Conservation (phyloP, 1,140 invertebrate species). For the Mamestra configurata region DNA sequence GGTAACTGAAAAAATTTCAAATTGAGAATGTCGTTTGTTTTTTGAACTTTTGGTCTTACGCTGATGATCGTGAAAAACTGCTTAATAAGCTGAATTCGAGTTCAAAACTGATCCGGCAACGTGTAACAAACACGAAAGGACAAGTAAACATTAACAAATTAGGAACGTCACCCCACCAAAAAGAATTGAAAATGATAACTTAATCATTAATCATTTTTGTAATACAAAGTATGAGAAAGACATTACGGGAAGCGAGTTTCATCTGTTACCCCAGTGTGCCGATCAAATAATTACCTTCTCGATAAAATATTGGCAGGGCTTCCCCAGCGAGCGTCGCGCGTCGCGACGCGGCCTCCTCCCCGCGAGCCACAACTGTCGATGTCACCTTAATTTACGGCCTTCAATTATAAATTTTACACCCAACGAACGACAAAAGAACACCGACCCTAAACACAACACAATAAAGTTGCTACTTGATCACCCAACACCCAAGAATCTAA, state of each 20-base stretch:
- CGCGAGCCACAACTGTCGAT: conserved; percentile 85
- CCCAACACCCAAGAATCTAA: not conserved
- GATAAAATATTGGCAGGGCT: conserved; percentile 84
- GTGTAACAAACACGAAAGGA: too few species aligned
- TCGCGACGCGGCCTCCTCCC: conserved; percentile 65
- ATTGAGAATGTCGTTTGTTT: too few species aligned
- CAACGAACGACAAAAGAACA: conserved; percentile 54
- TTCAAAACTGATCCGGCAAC: too few species aligned
- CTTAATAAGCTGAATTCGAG: too few species aligned
- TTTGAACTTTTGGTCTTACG: too few species aligned
- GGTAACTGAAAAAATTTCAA: too few species aligned
- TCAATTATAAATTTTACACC: conserved; percentile 87
- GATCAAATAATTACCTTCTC: conserved; percentile 84
- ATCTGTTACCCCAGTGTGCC: conserved; percentile 69
- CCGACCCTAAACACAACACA: conserved; percentile 31
- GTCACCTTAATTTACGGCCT: conserved; percentile 87
- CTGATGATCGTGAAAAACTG: too few species aligned
- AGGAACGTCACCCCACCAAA: not conserved
- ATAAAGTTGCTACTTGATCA: conserved; percentile 18
- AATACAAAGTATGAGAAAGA: conserved; percentile 69
- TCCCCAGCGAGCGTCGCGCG: conserved; percentile 62
- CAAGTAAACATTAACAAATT: not conserved
- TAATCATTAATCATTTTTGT: conserved; percentile 75
- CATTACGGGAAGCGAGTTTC: conserved; percentile 63
- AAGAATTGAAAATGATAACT: conserved; percentile 34